Conservation (phyloP, 2,113 vertebrate species). For the Neogobius melanostomus region DNA sequence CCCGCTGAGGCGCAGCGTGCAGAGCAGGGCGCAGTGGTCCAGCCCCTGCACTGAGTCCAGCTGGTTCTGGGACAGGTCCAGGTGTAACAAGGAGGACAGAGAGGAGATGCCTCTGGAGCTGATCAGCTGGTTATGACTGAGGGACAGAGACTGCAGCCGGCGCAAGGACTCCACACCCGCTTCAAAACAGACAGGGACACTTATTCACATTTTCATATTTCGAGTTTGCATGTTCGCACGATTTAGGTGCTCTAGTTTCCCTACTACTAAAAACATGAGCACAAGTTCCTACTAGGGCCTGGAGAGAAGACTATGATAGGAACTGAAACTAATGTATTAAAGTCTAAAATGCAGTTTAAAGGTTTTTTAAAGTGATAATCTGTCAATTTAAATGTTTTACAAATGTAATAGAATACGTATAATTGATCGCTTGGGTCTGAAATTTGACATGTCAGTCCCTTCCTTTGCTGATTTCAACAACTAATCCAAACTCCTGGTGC, state of each 20-base stretch:
- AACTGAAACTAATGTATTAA: no score
- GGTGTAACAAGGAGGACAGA: slow-evolving; percentile 78
- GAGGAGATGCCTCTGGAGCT: slow-evolving; percentile 85
- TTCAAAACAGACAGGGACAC: slow-evolving; percentile 36
- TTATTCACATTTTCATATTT: slow-evolving; percentile 1
- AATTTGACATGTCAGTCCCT: no score
- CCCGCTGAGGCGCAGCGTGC: slow-evolving; percentile 84
- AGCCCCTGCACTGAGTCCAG: slow-evolving; percentile 83
- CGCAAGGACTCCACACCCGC: slow-evolving; percentile 84
- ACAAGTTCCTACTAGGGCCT: no score
- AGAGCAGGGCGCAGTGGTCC: slow-evolving; percentile 86
- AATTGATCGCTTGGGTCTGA: no score
- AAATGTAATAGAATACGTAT: no score
- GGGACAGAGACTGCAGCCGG: slow-evolving; percentile 82
- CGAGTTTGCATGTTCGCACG: neutral
- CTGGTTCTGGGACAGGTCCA: slow-evolving; percentile 91
- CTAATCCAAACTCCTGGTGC: no score
- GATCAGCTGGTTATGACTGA: slow-evolving; percentile 92
- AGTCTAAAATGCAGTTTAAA: no score
- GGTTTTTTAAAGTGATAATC: no score
- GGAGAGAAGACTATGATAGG: no score
- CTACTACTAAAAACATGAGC: slow-evolving; percentile 15
- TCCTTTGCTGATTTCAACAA: no score
- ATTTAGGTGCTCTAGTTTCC: slow-evolving; percentile 6
- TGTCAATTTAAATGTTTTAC: no score